phyloP scores from a whole-genome alignment of 2,797 vertebrate genomes.

The Takifugu ocellatus region DNA sequence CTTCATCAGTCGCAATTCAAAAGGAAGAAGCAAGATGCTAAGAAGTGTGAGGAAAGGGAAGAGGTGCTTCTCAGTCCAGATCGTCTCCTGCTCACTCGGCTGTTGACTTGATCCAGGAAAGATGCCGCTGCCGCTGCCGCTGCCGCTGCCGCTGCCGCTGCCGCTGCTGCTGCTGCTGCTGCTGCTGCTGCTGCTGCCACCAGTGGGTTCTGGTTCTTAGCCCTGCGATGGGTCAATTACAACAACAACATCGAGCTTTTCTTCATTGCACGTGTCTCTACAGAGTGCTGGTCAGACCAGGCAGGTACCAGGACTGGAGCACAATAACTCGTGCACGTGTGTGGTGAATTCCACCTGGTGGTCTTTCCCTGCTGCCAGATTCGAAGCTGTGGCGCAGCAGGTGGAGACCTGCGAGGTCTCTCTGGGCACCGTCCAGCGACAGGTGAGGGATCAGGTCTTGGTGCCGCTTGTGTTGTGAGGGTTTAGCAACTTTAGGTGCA shows the following conservation, averaged over 20 bases:
- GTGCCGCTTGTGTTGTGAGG: background rate
- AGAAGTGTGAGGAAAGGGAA: too few relatives aligned
- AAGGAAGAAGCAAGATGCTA: too few relatives aligned
- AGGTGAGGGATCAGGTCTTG: slow-evolving; percentile 37
- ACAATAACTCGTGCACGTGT: slow-evolving; percentile 37
- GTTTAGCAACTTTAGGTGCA: background rate
- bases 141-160: slow-evolving; percentile 31
- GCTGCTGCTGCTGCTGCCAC: slow-evolving; percentile 28
- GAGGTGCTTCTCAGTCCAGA: background rate
- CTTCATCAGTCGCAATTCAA: too few relatives aligned
- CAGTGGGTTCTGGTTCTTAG: slow-evolving; percentile 34
- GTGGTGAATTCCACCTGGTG: slow-evolving; percentile 42
- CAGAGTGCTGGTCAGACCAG: slow-evolving; percentile 24
- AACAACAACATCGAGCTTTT: too few relatives aligned
- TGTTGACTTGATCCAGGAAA: slow-evolving; percentile 8
- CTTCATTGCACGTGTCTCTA: background rate
- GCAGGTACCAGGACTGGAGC: slow-evolving; percentile 19
- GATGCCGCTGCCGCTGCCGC: slow-evolving; percentile 12
- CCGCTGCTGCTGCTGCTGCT: slow-evolving; percentile 8
- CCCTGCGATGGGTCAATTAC: background rate
- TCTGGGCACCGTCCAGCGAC: slow-evolving; percentile 22
- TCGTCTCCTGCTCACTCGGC: background rate
- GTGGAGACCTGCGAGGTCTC: slow-evolving; percentile 35
- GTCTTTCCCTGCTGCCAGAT: slow-evolving; percentile 50
- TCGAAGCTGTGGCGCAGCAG: slow-evolving; percentile 27